Evolutionary conservation across 2,888 invertebrate genomes (phyloP), one percentile per base, ranked within the genome.

Genomic region (Pocota personata): DNA sequence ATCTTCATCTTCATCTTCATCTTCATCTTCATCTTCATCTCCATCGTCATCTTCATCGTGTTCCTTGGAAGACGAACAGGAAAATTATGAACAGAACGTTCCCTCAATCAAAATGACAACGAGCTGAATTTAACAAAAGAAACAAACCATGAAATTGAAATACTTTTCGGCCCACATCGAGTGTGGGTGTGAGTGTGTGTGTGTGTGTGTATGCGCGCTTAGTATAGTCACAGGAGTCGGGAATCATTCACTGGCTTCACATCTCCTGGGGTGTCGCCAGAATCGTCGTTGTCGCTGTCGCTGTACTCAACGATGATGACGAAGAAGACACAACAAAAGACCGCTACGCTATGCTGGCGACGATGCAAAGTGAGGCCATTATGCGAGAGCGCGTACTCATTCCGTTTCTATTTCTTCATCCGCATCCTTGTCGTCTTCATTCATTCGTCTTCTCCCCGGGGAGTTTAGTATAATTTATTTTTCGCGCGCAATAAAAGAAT

Each of bases 91-190:
- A 82, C 82, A 86, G 60, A 76, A 60, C 77, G 82, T 86, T 86
- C 71, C 82, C 71, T 82, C 82, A 86, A 86, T 82, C 86, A 86
- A 76, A 86, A 82, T 76, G 67, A 86, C 86, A 86, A 82, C 67
- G 67, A 82, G 72, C 77, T 27, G 76, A 86, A 82, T 86, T 82
- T 77, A 82, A 86, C 72, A 86, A 86, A 82, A 86, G 86, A 86
- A 82, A 86, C 86, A 86, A 86, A 82, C 86, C 86, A 86, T 86
- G 86, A 86, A 86, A 86, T 86, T 82, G 86, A 86, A 86, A 86
- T 86, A 86, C 76, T 82, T 86, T 86, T 77, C 71, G 72, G 78
- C 60, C 67, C 72, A 64, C 69, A 64, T 27, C n/a, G 14, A n/a
- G 30, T 30, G 2, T 14, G 37, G 16, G 21, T 2, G 40, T 35